Evolutionary conservation across 2,888 invertebrate genomes (phyloP), one percentile per base, ranked within the genome.

Genomic region (Eulithis prunata): DNA sequence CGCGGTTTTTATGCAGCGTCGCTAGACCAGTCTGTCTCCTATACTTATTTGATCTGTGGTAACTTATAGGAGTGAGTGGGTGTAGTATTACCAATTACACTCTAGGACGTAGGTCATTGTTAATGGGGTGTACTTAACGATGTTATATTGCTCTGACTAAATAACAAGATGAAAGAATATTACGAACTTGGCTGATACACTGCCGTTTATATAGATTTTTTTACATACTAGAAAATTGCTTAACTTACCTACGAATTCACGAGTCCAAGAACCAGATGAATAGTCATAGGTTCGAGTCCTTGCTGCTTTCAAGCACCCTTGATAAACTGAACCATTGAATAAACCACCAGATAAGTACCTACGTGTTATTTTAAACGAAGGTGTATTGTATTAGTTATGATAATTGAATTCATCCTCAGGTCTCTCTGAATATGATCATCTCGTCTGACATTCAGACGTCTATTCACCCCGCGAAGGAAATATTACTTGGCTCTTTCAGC

Each of bases 401-500:
- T 8, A 47, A 47, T 47, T 14, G 6, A 47, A 14, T 47, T 8
- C 13, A 47, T 0, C 5, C 47, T 47, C 47, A 47, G 14, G 47
- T 47, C 14, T 47, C 14, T 14, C 5, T 14, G 13, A 13, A 47
- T 7, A 47, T 47, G 14, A 47, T 13, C n/a, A 47, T n/a, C 8
- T 47, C 21, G 28, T n/a, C 36, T 57, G 36, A 47, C 36, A 38
- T 58, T 58, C 38, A 38, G 13, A 45, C n/a, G 45, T n/a, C 12
- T 45, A 45, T 43, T 13, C 1, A 46, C 13, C 45, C n/a, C 12
- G 13, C 47, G 13, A 12, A 36, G 57, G 36, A 57, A 47, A 47
- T 57, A 57, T 57, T 47, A 36, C 57, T 36, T 57, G 47, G 12
- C 41, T 41, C 56, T 54, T 54, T 38, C 47, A 21, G 32, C 41